Percentiles rank a stretch among this genome's conserved stretches.
These are phyloP conservation scores for Crioceris asparagi DNA, from an alignment of 2,888 invertebrate genomes.

Conservation along the genomic window DNA sequence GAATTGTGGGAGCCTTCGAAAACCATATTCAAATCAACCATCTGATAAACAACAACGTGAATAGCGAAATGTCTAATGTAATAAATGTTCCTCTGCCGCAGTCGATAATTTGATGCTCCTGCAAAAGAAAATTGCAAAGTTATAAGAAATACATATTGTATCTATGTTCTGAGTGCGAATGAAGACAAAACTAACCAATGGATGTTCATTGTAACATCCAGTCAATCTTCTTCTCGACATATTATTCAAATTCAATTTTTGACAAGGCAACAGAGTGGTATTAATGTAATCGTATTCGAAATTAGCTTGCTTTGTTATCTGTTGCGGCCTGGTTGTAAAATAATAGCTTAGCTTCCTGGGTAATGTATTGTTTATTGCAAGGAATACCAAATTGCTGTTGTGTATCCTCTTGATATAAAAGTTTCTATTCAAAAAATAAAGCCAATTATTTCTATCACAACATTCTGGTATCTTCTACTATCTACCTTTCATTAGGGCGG, in stretches of 20 bases:
- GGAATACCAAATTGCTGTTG: conserved; percentile 65
- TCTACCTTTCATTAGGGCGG: conserved; percentile 12
- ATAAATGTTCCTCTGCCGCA: conserved; percentile 14
- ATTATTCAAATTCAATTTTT: conserved; percentile 61
- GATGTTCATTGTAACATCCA: conserved; percentile 69
- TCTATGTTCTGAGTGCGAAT: background rate
- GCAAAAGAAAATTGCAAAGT: conserved; percentile 17
- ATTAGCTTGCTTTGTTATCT: conserved; percentile 20
- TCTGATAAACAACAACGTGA: too few species aligned
- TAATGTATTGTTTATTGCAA: conserved; percentile 51
- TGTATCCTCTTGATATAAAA: conserved; percentile 64
- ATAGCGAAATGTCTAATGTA: too few species aligned
- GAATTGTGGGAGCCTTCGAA: too few species aligned
- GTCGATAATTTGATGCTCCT: conserved; percentile 37
- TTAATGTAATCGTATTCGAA: conserved; percentile 37
- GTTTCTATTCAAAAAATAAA: conserved; percentile 35
- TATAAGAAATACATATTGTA: conserved; percentile 3
- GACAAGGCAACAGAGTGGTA: conserved; percentile 54
- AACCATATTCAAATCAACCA: too few species aligned
- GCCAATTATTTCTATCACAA: background rate
- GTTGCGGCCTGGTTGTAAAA: conserved; percentile 42
- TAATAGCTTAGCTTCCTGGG: conserved; percentile 23
- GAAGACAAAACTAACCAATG: conserved; percentile 43
- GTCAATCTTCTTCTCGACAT: conserved; percentile 56
- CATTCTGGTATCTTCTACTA: conserved; percentile 1